These are phyloP conservation scores for Melanogrammus aeglefinus DNA, from an alignment of 2,797 vertebrate species.

Conservation along the genomic window DNA sequence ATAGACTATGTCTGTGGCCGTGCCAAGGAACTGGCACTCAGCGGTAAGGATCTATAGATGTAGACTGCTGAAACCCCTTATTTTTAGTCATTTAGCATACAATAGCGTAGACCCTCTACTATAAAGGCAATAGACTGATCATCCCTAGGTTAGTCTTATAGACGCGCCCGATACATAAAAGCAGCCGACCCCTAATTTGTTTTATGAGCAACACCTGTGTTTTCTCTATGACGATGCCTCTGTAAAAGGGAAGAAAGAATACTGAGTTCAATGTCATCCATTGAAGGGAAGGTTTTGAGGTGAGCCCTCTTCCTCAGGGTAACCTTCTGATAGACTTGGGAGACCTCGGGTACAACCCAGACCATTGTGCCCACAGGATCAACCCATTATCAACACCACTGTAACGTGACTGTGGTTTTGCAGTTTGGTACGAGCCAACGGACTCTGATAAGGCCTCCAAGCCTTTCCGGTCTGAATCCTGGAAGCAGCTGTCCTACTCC, in stretches of 20 bases:
- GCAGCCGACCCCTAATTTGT: no score
- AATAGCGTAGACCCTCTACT: background rate
- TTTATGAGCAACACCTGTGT: no score
- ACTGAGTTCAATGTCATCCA: background rate
- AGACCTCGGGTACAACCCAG: no score
- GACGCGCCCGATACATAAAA: no score
- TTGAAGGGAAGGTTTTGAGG: background rate
- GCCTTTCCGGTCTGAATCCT: constrained; percentile 86
- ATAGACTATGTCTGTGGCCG: constrained; percentile 82
- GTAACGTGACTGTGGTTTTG: constrained; percentile 21
- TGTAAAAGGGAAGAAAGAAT: no score
- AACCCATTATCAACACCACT: background rate
- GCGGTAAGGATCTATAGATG: constrained; percentile 65
- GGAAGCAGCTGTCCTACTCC: constrained; percentile 81
- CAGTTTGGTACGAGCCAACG: constrained; percentile 92
- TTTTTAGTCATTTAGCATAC: background rate
- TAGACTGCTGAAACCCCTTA: background rate
- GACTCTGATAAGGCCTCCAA: constrained; percentile 84
- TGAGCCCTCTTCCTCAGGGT: background rate
- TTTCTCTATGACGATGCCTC: no score
- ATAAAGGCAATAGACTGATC: no score
- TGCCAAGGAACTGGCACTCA: constrained; percentile 71
- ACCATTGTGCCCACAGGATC: background rate
- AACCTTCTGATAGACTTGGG: background rate
- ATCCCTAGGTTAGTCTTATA: no score